phyloP scores from a whole-genome alignment of 2,797 vertebrate genomes.

The Coracias cyanogaster region DNA sequence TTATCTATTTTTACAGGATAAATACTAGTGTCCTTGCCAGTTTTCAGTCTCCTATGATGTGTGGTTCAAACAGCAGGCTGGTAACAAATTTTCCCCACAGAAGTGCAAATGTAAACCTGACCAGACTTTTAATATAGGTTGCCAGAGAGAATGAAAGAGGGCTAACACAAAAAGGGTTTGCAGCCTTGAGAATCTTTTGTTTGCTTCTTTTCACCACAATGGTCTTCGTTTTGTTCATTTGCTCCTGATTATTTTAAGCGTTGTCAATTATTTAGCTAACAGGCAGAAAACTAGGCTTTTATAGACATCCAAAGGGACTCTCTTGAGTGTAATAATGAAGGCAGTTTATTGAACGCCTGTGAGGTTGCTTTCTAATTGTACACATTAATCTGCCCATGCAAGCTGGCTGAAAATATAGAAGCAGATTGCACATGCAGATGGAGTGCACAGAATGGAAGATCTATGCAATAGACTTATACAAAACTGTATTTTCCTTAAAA shows the following conservation, averaged over 20 bases:
- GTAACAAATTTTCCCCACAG: conserved; percentile 48
- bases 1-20: conserved; percentile 50
- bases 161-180: neutral
- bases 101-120: conserved; percentile 50
- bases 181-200: conserved; percentile 63
- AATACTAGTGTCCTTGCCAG: conserved; percentile 51
- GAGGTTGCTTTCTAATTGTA: conserved; percentile 84
- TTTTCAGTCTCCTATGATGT: conserved; percentile 31
- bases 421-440: conserved; percentile 83
- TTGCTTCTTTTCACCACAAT: conserved; percentile 63
- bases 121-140: conserved; percentile 42
- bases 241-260: conserved; percentile 80
- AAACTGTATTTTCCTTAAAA: conserved; percentile 70
- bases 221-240: conserved; percentile 73
- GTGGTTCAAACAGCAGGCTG: conserved; percentile 50
- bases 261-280: conserved; percentile 86
- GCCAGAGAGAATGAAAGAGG: conserved; percentile 12
- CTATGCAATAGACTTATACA: conserved; percentile 65
- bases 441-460: conserved; percentile 74
- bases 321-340: conserved; percentile 84
- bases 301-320: conserved; percentile 83
- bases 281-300: conserved; percentile 85
- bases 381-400: conserved; percentile 83
- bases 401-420: conserved; percentile 83
- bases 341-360: conserved; percentile 84